A percentile compares a stretch with the other conserved stretches of the same genome.
phyloP scores from a whole-genome alignment of 2,888 invertebrate genomes.

The Tipula lateralis region DNA sequence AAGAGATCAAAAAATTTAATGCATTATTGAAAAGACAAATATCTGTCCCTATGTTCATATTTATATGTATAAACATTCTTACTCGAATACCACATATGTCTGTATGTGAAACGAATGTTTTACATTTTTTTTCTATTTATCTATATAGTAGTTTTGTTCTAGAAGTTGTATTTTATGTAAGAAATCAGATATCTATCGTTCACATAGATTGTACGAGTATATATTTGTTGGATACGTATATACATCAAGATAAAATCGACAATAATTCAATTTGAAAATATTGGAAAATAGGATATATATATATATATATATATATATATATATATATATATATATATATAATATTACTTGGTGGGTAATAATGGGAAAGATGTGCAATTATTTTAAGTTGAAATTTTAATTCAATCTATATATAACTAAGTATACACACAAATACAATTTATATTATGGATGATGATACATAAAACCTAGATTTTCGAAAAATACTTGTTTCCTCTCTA shows the following conservation, averaged over 20 bases:
- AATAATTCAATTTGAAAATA: constrained; percentile 19
- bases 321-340: neutral
- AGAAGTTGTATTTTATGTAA: neutral
- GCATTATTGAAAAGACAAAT: neutral
- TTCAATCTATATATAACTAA: neutral
- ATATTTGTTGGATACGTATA: neutral
- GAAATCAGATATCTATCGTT: constrained; percentile 14
- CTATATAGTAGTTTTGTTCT: neutral
- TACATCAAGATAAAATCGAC: neutral
- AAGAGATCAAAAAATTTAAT: constrained; percentile 14
- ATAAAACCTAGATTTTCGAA: neutral
- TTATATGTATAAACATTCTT: neutral
- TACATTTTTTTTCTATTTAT: neutral
- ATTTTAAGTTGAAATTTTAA: constrained; percentile 1
- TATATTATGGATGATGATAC: neutral
- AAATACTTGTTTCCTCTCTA: neutral
- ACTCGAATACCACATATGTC: neutral
- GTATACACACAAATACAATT: neutral
- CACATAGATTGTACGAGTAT: neutral
- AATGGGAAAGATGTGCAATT: neutral
- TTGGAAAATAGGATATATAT: constrained; percentile 5
- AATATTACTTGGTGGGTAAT: neutral
- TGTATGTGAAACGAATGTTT: neutral
- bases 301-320: neutral
- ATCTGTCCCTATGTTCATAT: neutral